phyloP scores from a whole-genome alignment of 2,888 invertebrate genomes.

The Boloria euphrosyne region DNA sequence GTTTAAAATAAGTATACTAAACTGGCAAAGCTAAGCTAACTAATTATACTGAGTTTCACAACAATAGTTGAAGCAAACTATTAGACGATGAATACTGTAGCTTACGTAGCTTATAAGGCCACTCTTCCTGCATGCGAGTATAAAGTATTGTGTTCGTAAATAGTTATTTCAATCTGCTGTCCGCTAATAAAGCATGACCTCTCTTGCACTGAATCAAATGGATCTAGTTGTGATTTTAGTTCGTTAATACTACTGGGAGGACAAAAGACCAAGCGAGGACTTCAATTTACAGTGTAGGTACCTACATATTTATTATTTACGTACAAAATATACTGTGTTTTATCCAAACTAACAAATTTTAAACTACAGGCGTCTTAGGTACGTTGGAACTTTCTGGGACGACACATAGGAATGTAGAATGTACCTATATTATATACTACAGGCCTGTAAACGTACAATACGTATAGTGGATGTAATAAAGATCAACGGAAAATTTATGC shows the following conservation, averaged over 20 bases:
- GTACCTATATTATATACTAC: too few relatives aligned
- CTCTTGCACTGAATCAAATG: slow-evolving; percentile 20
- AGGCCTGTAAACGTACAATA: too few relatives aligned
- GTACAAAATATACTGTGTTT: too few relatives aligned
- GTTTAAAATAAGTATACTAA: too few relatives aligned
- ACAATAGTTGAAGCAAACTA: too few relatives aligned
- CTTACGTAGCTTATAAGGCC: not conserved
- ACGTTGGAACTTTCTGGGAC: too few relatives aligned
- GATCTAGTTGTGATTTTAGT: slow-evolving; percentile 11
- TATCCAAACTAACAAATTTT: too few relatives aligned
- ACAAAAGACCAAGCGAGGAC: not conserved
- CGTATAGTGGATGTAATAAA: not conserved
- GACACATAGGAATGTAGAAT: too few relatives aligned
- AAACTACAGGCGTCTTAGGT: too few relatives aligned
- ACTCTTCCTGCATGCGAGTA: slow-evolving; percentile 7
- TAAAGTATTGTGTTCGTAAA: slow-evolving; percentile 3
- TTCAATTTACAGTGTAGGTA: not conserved
- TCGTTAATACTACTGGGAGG: not conserved
- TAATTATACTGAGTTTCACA: too few relatives aligned
- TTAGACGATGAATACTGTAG: not conserved
- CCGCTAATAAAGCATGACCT: slow-evolving; percentile 23
- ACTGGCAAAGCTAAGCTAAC: too few relatives aligned
- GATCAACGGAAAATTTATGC: slow-evolving; percentile 9
- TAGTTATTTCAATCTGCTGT: slow-evolving; percentile 28
- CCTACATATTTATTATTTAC: too few relatives aligned